Base-by-base conservation (phyloP, 1,140 invertebrate species). In the Rhyacophila brunnea region DNA sequence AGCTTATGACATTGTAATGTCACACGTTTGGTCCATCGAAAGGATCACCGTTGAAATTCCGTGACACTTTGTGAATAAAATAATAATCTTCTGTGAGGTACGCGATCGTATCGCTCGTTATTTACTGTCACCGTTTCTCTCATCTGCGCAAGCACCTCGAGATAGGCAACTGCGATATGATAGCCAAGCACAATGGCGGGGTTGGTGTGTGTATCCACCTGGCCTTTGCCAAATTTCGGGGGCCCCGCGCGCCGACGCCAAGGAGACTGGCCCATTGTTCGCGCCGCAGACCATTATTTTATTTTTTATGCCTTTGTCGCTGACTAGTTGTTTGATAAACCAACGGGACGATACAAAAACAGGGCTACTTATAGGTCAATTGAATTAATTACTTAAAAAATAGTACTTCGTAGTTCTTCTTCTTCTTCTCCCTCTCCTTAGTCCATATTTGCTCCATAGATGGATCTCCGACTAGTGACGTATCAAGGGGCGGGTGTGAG, bases 91-190 rank as follows among this genome's bases (percentile, higher is more conserved):
- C 32, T 48, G 23, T 34, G 17, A 18, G 17, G 50, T 43, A 18
- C 4, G 40, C 19, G 53, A 62, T 62, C 47, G 13, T 62, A 57
- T 62, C 60, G 9, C 2, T 9, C 40, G 42, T 62, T 62, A 62
- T 62, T 62, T 62, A 62, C 46, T 62, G 60, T 57, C 52, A 57
- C 48, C 35, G 40, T 47, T 18, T 34, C 51, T 49, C 53, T 55
- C 60, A 62, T 62, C 60, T 57, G 52, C 51, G 28, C 51, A 28
- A 49, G 60, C 53, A 53, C 60, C 53, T 18, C 42, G 20, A 57
- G 34, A 55, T 44, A 48, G n/a, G 28, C 43, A 32, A 47, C 38
- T 36, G 43, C 28, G 43, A 13, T 35, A 6, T 15, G 52, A 54
- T 54, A 44, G 23, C 13, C 38, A n/a, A 3, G 38, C 11, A 40